These are phyloP conservation scores for Anadara kagoshimensis DNA, from an alignment of 1,140 invertebrate species.

Conservation along the genomic window DNA sequence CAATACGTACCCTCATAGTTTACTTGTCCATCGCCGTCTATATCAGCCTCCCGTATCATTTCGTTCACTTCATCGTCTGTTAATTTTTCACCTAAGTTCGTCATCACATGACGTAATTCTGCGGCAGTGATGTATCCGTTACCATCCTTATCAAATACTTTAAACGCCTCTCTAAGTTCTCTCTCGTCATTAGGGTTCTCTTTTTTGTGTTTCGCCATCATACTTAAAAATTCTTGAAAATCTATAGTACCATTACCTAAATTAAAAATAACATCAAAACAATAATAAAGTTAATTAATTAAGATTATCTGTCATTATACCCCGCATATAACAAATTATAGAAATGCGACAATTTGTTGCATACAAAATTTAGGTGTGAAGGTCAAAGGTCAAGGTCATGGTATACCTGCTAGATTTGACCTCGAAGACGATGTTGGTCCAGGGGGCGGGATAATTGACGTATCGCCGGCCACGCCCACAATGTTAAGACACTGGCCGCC, in stretches of 20 bases:
- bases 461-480: no score
- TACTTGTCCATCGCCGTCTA: constrained; percentile 82
- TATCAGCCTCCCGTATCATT: constrained; percentile 93
- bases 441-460: no score
- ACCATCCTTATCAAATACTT: constrained; percentile 98
- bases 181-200: constrained; percentile 98
- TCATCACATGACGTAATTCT: constrained; percentile 83
- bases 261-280: background rate
- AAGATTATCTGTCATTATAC: no score
- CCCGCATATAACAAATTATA: no score
- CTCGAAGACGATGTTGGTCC: no score
- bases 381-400: no score
- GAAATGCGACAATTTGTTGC: no score
- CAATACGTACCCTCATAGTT: constrained; percentile 52
- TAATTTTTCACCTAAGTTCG: constrained; percentile 91
- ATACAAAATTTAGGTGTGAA: no score
- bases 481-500: no score
- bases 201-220: constrained; percentile 89
- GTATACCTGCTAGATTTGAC: no score
- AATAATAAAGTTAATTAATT: no score
- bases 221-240: constrained; percentile 98
- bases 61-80: constrained; percentile 93
- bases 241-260: constrained; percentile 97
- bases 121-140: constrained; percentile 82
- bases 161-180: constrained; percentile 98